Evolutionary conservation across 2,888 invertebrate species (phyloP).

Genomic region (Sycophila texana): DNA sequence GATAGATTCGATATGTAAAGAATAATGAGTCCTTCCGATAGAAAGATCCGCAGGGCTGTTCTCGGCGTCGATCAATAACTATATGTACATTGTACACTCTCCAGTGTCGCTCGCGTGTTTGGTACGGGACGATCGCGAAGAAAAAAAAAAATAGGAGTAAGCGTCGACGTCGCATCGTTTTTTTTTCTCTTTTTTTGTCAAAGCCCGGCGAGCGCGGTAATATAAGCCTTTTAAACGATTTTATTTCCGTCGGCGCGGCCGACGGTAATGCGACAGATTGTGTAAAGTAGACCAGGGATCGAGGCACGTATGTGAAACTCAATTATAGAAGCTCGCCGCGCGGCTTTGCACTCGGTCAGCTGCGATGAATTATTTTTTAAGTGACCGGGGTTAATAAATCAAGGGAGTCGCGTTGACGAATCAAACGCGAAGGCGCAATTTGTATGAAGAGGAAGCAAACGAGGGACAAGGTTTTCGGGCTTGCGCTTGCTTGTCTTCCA

Average conservation of each 20-base stretch:
- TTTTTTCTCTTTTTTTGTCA: not conserved
- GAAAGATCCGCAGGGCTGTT: not conserved
- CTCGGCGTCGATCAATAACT: not conserved
- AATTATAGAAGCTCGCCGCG: not conserved
- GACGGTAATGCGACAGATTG: not conserved
- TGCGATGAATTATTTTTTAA: conserved; percentile 6
- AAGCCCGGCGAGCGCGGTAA: not conserved
- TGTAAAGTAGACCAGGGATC: not conserved
- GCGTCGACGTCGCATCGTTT: not conserved
- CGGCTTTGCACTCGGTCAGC: not conserved
- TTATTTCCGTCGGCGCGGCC: not conserved
- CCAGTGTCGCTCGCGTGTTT: not conserved
- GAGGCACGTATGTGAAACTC: not conserved
- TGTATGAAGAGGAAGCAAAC: not conserved
- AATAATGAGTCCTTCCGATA: not conserved
- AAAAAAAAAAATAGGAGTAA: not conserved
- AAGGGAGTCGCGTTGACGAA: not conserved
- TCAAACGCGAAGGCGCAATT: not conserved
- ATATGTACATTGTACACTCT: not conserved
- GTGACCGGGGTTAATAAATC: conserved; percentile 6
- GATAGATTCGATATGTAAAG: too few relatives aligned
- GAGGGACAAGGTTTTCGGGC: not conserved
- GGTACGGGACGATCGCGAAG: not conserved
- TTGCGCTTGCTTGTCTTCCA: too few relatives aligned
- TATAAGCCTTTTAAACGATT: conserved; percentile 1